These are phyloP conservation scores for Formica aserva DNA, from an alignment of 2,888 invertebrate species.

Conservation along the genomic window DNA sequence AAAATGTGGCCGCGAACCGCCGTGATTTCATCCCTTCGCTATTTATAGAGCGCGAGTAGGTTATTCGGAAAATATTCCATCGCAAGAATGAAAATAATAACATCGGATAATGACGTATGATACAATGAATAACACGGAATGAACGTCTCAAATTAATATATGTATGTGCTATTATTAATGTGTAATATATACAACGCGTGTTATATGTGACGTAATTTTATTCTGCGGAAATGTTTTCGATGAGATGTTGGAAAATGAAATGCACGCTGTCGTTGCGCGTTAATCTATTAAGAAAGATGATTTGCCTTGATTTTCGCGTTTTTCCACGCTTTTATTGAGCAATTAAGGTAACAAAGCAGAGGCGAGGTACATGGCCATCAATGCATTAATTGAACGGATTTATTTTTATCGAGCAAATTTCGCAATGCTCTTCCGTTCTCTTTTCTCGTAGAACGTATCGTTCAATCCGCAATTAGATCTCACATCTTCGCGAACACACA, in stretches of 20 bases:
- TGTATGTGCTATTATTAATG: background rate
- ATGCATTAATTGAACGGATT: conserved; percentile 11
- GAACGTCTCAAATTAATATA: background rate
- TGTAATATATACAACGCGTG: background rate
- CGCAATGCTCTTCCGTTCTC: background rate
- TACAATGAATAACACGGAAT: background rate
- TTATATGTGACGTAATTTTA: background rate
- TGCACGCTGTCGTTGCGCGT: background rate
- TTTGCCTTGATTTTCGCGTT: background rate
- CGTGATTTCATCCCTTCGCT: conserved; percentile 67
- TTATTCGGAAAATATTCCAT: conserved; percentile 78
- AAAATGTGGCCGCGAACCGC: conserved; percentile 62
- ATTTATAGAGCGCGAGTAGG: conserved; percentile 79
- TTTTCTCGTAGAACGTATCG: background rate
- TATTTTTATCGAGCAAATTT: background rate
- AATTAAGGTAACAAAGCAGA: conserved; percentile 2
- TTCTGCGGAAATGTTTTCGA: background rate
- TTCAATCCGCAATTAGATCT: background rate
- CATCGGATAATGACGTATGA: background rate
- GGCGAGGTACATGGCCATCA: background rate
- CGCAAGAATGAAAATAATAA: conserved; percentile 57
- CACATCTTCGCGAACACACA: background rate
- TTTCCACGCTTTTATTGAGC: background rate
- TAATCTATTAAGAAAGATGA: background rate
- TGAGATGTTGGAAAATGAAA: background rate